Percentiles rank a stretch among this genome's conserved stretches.
Conservation (phyloP, 1,140 invertebrate species). For the Drosophila mayri region DNA sequence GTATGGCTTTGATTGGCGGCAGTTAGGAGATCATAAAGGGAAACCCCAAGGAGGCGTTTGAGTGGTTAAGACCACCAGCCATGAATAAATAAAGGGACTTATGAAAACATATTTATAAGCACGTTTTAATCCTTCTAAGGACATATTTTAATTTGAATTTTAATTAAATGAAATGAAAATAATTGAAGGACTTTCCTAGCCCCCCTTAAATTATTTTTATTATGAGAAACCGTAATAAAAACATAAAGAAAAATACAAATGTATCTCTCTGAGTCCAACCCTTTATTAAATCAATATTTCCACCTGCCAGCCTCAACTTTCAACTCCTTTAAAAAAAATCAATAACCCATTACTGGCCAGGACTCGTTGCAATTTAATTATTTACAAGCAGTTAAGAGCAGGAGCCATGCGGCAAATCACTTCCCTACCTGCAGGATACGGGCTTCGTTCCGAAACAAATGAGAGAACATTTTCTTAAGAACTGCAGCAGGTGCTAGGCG, state of each 20-base stretch:
- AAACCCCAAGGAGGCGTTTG: conserved; percentile 16
- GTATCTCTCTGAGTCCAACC: not conserved
- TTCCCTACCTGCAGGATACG: conserved; percentile 46
- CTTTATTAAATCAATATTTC: not conserved
- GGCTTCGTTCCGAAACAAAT: conserved; percentile 45
- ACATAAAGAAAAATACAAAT: not conserved
- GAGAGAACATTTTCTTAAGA: conserved; percentile 57
- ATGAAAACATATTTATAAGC: not conserved
- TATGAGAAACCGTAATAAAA: not conserved
- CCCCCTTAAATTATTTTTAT: not conserved
- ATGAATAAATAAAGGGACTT: not conserved
- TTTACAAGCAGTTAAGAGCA: conserved; percentile 56
- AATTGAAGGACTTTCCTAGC: not conserved
- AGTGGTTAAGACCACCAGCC: conserved; percentile 19
- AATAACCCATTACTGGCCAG: conserved; percentile 43
- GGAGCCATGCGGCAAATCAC: conserved; percentile 33
- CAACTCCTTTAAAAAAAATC: conserved; percentile 50
- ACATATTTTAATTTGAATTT: not conserved
- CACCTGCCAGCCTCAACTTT: not conserved
- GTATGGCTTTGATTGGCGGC: conserved; percentile 50
- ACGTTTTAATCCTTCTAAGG: not conserved
- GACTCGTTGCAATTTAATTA: conserved; percentile 62
- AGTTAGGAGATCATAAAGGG: conserved; percentile 21
- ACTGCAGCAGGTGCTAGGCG: conserved; percentile 68
- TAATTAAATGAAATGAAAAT: not conserved